A percentile compares a stretch with the other conserved stretches of the same genome.
Conservation (phyloP, 2,888 invertebrate species). For the Taenaris catops region DNA sequence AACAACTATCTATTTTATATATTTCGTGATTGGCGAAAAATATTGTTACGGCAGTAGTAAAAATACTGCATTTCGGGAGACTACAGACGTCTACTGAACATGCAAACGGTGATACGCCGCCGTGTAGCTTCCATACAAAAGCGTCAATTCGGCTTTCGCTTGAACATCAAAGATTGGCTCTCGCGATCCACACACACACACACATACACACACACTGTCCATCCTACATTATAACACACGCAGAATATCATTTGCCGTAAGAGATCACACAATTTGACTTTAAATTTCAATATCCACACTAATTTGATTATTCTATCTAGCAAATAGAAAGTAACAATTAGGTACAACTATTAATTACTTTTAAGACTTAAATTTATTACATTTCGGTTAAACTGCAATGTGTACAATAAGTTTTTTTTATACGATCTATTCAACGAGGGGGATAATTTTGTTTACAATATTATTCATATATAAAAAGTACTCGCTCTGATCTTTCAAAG, state of each 20-base stretch:
- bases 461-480: conserved; percentile 51
- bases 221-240: conserved; percentile 16
- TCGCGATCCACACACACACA: conserved; percentile 5
- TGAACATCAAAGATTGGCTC: not conserved
- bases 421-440: conserved; percentile 63
- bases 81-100: no score
- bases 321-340: conserved; percentile 78
- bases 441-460: conserved; percentile 66
- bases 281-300: conserved; percentile 63
- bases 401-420: conserved; percentile 60
- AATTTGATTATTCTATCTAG: conserved; percentile 79
- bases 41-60: no score
- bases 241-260: conserved; percentile 37
- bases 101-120: no score
- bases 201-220: no score
- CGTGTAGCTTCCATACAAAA: no score
- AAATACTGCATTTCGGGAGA: no score
- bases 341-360: conserved; percentile 67
- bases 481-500: conserved; percentile 47
- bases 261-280: conserved; percentile 62
- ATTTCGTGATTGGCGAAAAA: no score
- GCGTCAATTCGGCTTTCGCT: not conserved
- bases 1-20: no score
- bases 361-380: conserved; percentile 55
- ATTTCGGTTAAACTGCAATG: conserved; percentile 61